Conservation (phyloP, 2,113 vertebrate genomes). For the Stercorarius parasiticus region DNA sequence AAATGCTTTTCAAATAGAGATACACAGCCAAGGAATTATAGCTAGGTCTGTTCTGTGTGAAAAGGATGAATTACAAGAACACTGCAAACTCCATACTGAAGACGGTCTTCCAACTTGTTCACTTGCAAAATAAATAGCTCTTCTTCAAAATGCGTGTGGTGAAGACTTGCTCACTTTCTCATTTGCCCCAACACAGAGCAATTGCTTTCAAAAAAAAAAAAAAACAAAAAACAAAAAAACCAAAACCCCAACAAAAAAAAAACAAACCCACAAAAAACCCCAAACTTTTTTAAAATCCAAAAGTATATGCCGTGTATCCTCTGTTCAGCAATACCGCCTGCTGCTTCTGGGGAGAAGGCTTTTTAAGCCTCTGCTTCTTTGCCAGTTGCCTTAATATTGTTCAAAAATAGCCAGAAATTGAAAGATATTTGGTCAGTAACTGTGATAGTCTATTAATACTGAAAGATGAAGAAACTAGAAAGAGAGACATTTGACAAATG, state of each 20-base stretch:
- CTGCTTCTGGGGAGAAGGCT: background rate
- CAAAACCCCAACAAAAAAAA: background rate
- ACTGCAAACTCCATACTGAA: background rate
- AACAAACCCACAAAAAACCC: background rate
- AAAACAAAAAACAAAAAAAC: background rate
- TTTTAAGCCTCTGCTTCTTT: background rate
- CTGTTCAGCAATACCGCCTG: background rate
- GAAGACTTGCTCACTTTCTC: background rate
- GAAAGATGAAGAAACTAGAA: background rate
- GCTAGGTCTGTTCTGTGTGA: background rate
- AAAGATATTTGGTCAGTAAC: background rate
- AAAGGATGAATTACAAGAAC: background rate
- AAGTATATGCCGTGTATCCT: background rate
- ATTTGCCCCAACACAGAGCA: background rate
- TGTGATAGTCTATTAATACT: background rate
- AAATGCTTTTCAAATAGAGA: background rate
- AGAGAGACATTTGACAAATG: constrained; percentile 5
- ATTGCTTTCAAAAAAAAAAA: background rate
- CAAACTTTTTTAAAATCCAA: background rate
- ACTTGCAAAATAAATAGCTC: background rate
- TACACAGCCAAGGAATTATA: background rate
- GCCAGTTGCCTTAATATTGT: background rate
- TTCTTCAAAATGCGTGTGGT: background rate
- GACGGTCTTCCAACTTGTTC: background rate
- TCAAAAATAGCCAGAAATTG: background rate